Percentiles rank a stretch among this genome's conserved stretches.
Conservation (phyloP, 1,140 invertebrate genomes). For the Trichomalopsis sarcophagae region DNA sequence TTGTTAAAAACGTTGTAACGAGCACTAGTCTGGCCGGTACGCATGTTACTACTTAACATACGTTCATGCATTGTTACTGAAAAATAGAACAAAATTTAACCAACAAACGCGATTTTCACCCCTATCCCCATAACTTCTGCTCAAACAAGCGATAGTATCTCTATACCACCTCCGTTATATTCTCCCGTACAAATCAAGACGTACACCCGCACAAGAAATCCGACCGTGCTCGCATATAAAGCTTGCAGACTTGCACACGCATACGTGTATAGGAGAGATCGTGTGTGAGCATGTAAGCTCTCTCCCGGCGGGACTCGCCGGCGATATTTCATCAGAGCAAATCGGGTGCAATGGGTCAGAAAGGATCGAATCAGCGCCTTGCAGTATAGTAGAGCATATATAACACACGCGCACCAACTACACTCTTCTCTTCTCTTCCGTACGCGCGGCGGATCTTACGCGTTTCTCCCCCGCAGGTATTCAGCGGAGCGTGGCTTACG, state of each 20-base stretch:
- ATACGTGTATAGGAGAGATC: neutral
- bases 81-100: neutral
- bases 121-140: neutral
- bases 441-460: constrained; percentile 35
- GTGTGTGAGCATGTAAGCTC: constrained; percentile 48
- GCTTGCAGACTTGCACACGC: neutral
- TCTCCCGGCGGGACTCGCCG: constrained; percentile 35
- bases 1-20: no score
- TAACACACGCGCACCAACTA: constrained; percentile 52
- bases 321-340: constrained; percentile 63
- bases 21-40: no score
- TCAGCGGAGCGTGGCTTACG: constrained; percentile 58
- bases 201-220: neutral
- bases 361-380: constrained; percentile 66
- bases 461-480: constrained; percentile 58
- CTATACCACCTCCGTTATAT: neutral
- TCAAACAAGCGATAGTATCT: neutral
- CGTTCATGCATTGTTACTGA: neutral
- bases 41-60: no score
- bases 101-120: neutral
- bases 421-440: constrained; percentile 53
- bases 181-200: neutral
- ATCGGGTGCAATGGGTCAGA: constrained; percentile 67
- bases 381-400: constrained; percentile 42
- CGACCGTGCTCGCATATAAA: neutral